Base-by-base conservation (phyloP, 2,113 vertebrate genomes). In the Neofelis nebulosa region DNA sequence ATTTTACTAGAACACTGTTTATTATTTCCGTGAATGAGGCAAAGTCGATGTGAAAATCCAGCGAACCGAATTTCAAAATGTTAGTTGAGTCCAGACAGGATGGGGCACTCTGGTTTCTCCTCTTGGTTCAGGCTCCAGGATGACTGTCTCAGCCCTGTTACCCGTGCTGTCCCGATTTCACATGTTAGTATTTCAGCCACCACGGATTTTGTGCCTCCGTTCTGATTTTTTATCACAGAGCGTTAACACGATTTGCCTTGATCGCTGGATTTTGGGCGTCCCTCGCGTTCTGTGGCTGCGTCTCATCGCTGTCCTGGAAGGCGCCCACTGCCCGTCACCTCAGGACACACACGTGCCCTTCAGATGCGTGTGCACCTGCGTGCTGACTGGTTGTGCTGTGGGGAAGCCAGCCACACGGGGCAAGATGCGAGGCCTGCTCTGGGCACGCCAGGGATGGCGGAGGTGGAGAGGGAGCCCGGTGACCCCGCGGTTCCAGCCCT, bases 71-170 rank as follows among this genome's bases (percentile, higher is more conserved):
- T 66, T 18, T 41, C 12, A 31, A 21, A 68, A 36, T 9, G 66
- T 68, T 31, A 66, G 45, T 36, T 12, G 23, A 41, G 15, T 31
- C 6, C 0, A 45, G 61, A 25, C 6, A 5, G n/a, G 12, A 5
- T 38, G 3, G 4, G 36, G 4, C 14, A 29, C 15, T 0, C 23
- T 0, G 25, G 19, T 1, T 4, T 15, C 61, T 23, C 68, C 61
- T 21, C 8, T 7, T 1, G 27, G 5, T 7, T 33, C 41, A 10
- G 76, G 2, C 85, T 31, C 7, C 12, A 2, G 4, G 0, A 6
- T 23, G 33, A 31, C 12, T 65, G 18, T 41, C 48, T 11, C 1
- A 0, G 19, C 11, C 1, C 33, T 2, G 5, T 19, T 13, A 7
- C 68, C 9, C 12, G 2, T 36, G 14, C 93, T 25, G 29, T 25